Conservation (phyloP, 2,888 invertebrate species). For the Cepaea hortensis region DNA sequence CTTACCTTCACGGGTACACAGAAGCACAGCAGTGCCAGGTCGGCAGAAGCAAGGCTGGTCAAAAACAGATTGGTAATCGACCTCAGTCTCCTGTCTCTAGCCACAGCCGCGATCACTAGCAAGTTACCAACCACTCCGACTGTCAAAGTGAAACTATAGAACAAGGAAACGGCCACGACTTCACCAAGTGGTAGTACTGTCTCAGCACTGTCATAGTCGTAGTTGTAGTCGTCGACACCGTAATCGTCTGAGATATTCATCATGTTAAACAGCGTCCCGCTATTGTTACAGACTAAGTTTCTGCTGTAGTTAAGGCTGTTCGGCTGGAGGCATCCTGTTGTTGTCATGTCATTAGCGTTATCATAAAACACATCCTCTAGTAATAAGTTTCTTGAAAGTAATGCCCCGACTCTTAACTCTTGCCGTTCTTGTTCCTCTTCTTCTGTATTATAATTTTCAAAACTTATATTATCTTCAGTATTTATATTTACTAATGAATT, state of each 20-base stretch:
- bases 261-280: background rate
- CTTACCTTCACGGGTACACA: conserved; percentile 53
- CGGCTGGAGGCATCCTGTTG: no score
- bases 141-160: conserved; percentile 49
- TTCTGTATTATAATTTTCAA: no score
- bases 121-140: conserved; percentile 46
- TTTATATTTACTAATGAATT: no score
- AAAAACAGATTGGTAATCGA: conserved; percentile 52
- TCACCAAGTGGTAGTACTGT: conserved; percentile 37
- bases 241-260: background rate
- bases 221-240: conserved; percentile 38
- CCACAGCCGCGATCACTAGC: conserved; percentile 48
- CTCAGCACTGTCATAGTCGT: conserved; percentile 38
- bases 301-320: background rate
- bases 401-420: background rate
- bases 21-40: conserved; percentile 45
- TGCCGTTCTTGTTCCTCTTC: no score
- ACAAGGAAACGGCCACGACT: conserved; percentile 47
- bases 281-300: background rate
- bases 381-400: no score
- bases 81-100: conserved; percentile 46
- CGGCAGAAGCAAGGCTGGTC: conserved; percentile 49
- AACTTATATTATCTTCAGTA: background rate
- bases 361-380: background rate
- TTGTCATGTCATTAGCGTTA: background rate